Evolutionary conservation across 2,888 invertebrate genomes (phyloP).

Genomic region (Chrysolina americana): DNA sequence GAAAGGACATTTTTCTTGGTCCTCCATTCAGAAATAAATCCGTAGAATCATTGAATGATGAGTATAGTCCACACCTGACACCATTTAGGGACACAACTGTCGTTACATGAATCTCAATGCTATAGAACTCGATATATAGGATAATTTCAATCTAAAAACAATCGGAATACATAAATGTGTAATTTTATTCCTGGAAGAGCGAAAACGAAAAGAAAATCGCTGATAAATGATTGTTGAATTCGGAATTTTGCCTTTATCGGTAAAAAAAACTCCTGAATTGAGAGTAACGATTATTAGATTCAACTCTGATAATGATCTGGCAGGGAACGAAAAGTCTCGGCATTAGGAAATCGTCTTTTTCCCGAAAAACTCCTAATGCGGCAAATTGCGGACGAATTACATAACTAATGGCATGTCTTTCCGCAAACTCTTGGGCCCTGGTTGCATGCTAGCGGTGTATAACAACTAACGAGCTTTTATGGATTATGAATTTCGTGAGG

Average conservation of each 20-base stretch:
- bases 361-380: slow-evolving; percentile 19
- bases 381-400: slow-evolving; percentile 31
- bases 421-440: slow-evolving; percentile 40
- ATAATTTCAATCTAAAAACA: too few species aligned
- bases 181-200: not conserved
- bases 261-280: not conserved
- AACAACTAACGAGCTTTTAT: slow-evolving; percentile 56
- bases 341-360: not conserved
- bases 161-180: too few species aligned
- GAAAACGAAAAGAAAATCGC: not conserved
- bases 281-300: not conserved
- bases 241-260: too few species aligned
- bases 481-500: slow-evolving; percentile 57
- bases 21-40: too few species aligned
- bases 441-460: slow-evolving; percentile 56
- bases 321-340: not conserved
- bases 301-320: not conserved
- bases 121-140: too few species aligned
- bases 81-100: too few species aligned
- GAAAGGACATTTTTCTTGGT: too few species aligned
- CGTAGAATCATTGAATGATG: too few species aligned
- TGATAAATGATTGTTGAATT: not conserved
- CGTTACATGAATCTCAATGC: too few species aligned
- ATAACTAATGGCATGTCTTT: slow-evolving; percentile 49
- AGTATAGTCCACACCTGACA: too few species aligned